phyloP scores from a whole-genome alignment of 2,888 invertebrate genomes.

The Drosophila nr. medialis region DNA sequence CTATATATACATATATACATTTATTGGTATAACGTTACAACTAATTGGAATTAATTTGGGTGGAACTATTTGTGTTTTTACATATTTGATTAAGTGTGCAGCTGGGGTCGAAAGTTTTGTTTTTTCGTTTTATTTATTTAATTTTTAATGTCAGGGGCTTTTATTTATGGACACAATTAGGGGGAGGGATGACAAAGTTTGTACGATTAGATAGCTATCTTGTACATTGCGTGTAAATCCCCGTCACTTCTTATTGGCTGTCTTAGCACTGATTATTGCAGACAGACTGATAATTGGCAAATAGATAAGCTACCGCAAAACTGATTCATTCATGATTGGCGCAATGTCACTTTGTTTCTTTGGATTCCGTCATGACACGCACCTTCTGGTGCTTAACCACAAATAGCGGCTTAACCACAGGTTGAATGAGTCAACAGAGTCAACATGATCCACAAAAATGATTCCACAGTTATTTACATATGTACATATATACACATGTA shows the following conservation, averaged over 20 bases:
- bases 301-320: slow-evolving; percentile 14
- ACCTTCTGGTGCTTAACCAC: slow-evolving; percentile 18
- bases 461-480: slow-evolving; percentile 29
- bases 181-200: neutral
- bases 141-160: neutral
- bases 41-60: slow-evolving; percentile 69
- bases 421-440: slow-evolving; percentile 32
- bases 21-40: slow-evolving; percentile 43
- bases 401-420: slow-evolving; percentile 2
- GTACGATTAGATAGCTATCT: neutral
- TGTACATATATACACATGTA: too few species aligned
- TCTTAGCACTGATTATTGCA: neutral
- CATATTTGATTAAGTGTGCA: slow-evolving; percentile 55
- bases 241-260: neutral
- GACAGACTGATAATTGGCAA: neutral
- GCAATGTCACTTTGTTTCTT: neutral
- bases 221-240: neutral
- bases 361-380: neutral
- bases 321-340: slow-evolving; percentile 37
- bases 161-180: slow-evolving; percentile 35
- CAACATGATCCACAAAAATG: slow-evolving; percentile 15
- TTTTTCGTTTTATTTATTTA: neutral
- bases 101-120: slow-evolving; percentile 29
- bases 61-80: slow-evolving; percentile 42
- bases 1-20: neutral